Conservation (phyloP, 2,797 vertebrate species). For the Leptatherina wallacei region DNA sequence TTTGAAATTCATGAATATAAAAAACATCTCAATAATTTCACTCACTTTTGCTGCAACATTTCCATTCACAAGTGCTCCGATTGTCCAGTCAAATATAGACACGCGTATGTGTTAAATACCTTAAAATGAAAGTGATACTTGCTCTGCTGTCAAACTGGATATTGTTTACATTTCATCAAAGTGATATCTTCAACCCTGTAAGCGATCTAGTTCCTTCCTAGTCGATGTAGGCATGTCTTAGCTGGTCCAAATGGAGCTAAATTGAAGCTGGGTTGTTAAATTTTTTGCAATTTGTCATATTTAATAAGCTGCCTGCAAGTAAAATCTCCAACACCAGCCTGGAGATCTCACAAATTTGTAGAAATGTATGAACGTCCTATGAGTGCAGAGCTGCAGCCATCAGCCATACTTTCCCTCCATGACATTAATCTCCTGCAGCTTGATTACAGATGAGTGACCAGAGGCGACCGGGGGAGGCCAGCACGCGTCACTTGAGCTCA, state of each 20-base stretch:
- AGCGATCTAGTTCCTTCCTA: too few species aligned
- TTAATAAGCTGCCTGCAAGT: neutral
- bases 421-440: slow-evolving; percentile 62
- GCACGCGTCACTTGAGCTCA: slow-evolving; percentile 52
- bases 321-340: slow-evolving; percentile 8
- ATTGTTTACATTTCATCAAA: too few species aligned
- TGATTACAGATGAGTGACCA: slow-evolving; percentile 64
- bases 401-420: slow-evolving; percentile 47
- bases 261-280: slow-evolving; percentile 2
- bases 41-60: neutral
- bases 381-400: slow-evolving; percentile 18
- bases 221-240: too few species aligned
- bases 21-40: neutral
- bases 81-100: neutral
- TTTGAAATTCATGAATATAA: too few species aligned
- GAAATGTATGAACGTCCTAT: neutral
- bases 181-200: too few species aligned
- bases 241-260: slow-evolving; percentile 8
- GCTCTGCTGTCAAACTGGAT: neutral
- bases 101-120: neutral
- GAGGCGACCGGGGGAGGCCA: slow-evolving; percentile 7
- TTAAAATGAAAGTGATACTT: neutral
- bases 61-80: neutral
- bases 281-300: neutral
- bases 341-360: slow-evolving; percentile 2